Base-by-base conservation (phyloP, 2,113 vertebrate species). In the Myiozetetes cayanensis region DNA sequence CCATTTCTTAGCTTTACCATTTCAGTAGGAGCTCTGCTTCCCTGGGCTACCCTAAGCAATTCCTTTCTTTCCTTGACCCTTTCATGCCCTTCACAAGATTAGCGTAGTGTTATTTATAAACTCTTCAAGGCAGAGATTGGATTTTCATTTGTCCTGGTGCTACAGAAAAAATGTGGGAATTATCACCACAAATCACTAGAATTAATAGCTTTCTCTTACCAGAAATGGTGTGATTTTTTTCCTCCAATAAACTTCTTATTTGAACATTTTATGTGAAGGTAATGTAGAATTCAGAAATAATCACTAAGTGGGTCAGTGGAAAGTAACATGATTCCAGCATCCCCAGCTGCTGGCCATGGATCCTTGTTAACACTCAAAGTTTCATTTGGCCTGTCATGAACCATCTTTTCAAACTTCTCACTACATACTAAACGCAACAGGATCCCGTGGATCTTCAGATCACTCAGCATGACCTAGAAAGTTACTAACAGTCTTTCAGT, bases 51-150 rank as follows among this genome's bases (percentile, higher is more conserved):
- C 19, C 61, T 63, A 83, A 91, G 56, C 71, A 93, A 92, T 96
- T 96, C 73, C 43, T 93, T 95, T 95, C 15, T 85, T 94, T 77
- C 23, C 65, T 93, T 88, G 90, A 95, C 92, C 92, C 87, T 93
- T 93, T 96, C 83, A 53, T 90, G 72, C 75, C 83, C 83, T 90
- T 93, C 61, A 61, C 59, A 84, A 94, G 52, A 91, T 91, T 59
- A 93, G 72, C 62, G 35, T 59, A 50, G 63, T 59, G 75, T 28
- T 91, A 84, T 85, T 90, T 93, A 90, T 87, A 91, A 90, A 85
- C 23, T 77, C 63, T 76, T 76, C 62, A 58, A 59, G 67, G 43
- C 50, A 76, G 71, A 93, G 33, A 39, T 25, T 59, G 41, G 14
- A 72, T 75, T 79, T 94, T 89, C 37, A 50, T 82, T 87, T 90